Conservation (phyloP, 2,888 invertebrate genomes). For the Patella depressa region DNA sequence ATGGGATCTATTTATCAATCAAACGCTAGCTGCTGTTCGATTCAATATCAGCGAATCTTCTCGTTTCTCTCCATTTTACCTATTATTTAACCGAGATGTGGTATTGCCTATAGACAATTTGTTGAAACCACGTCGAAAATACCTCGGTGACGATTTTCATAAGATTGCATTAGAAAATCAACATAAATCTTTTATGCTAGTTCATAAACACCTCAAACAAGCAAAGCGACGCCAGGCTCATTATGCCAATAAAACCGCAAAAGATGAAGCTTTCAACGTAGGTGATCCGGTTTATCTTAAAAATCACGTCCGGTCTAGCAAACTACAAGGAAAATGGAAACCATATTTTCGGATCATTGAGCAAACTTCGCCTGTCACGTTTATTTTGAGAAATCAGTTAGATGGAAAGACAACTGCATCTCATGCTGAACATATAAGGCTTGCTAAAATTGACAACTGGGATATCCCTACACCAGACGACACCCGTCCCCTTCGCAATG, state of each 20-base stretch:
- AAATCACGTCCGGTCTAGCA: slow-evolving; percentile 17
- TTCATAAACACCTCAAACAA: slow-evolving; percentile 13
- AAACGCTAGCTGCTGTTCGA: neutral
- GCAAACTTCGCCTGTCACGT: slow-evolving; percentile 22
- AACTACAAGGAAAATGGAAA: slow-evolving; percentile 25
- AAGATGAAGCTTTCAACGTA: slow-evolving; percentile 13
- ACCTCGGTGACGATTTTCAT: neutral
- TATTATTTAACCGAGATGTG: too few relatives aligned
- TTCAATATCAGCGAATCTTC: slow-evolving; percentile 9
- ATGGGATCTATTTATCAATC: neutral
- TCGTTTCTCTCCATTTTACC: slow-evolving; percentile 15
- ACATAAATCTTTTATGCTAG: slow-evolving; percentile 13
- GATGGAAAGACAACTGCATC: neutral
- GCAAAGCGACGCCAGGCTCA: slow-evolving; percentile 5
- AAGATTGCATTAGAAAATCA: slow-evolving; percentile 13
- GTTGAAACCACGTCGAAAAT: slow-evolving; percentile 8
- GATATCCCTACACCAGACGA: too few relatives aligned
- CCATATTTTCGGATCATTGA: slow-evolving; percentile 30
- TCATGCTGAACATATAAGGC: too few relatives aligned
- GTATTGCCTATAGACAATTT: slow-evolving; percentile 15
- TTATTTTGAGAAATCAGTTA: slow-evolving; percentile 15
- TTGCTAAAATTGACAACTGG: too few relatives aligned
- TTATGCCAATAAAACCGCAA: neutral
- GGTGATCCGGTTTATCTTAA: slow-evolving; percentile 30
- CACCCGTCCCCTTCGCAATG: too few relatives aligned